phyloP scores from a whole-genome alignment of 2,113 vertebrate genomes.

The Cricetomys ansorgei region DNA sequence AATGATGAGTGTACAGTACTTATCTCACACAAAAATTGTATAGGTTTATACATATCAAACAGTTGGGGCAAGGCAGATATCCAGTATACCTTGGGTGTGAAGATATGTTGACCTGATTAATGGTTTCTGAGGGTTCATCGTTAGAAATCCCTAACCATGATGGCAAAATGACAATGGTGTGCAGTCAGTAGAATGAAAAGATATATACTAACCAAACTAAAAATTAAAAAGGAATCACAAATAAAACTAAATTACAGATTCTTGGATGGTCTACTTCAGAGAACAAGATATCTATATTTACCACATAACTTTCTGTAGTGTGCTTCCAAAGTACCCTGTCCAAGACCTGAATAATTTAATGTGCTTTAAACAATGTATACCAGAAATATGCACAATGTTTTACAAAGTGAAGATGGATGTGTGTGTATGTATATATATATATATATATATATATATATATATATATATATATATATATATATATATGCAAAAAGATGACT shows the following conservation, averaged over 20 bases:
- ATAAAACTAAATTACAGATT: not conserved
- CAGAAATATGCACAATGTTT: not conserved
- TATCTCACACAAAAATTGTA: not conserved
- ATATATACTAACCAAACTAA: not conserved
- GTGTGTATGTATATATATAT: not conserved
- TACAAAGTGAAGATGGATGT: not conserved
- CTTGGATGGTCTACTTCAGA: not conserved
- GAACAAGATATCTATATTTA: not conserved
- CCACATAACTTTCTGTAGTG: not conserved
- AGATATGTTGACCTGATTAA: not conserved
- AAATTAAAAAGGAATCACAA: not conserved
- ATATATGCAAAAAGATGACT: not conserved
- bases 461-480: no score
- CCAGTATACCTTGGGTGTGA: not conserved
- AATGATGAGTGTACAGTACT: not conserved
- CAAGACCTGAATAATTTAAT: not conserved
- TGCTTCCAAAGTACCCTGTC: slow-evolving; percentile 1
- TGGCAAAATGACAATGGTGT: not conserved
- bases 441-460: not conserved
- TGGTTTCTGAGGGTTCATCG: not conserved
- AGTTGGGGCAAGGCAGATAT: no score
- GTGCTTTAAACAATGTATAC: not conserved
- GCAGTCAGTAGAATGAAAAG: not conserved
- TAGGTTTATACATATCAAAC: not conserved
- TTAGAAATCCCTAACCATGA: not conserved